These are phyloP conservation scores for Archaeoteleia sp. DNA, from an alignment of 2,888 invertebrate genomes.

Conservation along the genomic window DNA sequence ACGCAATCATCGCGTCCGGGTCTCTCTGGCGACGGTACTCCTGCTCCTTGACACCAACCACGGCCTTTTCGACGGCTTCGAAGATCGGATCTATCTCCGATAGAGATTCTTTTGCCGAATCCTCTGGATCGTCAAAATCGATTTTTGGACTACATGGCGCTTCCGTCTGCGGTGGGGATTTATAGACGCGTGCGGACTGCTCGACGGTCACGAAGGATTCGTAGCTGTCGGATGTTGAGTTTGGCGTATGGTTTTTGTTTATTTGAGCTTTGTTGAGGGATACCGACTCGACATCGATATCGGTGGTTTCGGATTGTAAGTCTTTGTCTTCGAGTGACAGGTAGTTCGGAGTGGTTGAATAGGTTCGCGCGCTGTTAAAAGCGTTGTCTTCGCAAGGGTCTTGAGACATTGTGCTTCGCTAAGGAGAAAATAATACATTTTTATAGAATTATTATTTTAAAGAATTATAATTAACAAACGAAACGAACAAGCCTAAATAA, in stretches of 20 bases:
- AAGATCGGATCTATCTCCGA: conserved; percentile 42
- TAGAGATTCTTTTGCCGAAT: conserved; percentile 4
- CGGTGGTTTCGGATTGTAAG: conserved; percentile 22
- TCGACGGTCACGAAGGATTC: conserved; percentile 70
- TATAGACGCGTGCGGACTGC: conserved; percentile 65
- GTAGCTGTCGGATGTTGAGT: conserved; percentile 59
- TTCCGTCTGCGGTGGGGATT: conserved; percentile 56
- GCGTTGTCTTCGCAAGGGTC: conserved; percentile 34
- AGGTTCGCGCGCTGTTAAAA: conserved; percentile 26
- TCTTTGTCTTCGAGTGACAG: conserved; percentile 54
- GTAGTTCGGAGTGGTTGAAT: conserved; percentile 54
- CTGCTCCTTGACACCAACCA: conserved; percentile 56
- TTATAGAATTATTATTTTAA: no score
- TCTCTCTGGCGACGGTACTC: conserved; percentile 77
- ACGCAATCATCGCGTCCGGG: conserved; percentile 82
- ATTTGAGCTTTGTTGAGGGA: conserved; percentile 26
- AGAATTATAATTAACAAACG: conserved; percentile 7
- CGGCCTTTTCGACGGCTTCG: conserved; percentile 40
- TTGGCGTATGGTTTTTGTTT: conserved; percentile 16
- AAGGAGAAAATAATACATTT: conserved; percentile 15
- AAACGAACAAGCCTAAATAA: no score
- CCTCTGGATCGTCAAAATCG: conserved; percentile 24
- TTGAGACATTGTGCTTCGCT: conserved; percentile 20
- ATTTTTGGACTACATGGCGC: conserved; percentile 19
- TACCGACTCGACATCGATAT: conserved; percentile 17